Conservation (phyloP, 2,888 invertebrate genomes). For the Harmothoe impar region DNA sequence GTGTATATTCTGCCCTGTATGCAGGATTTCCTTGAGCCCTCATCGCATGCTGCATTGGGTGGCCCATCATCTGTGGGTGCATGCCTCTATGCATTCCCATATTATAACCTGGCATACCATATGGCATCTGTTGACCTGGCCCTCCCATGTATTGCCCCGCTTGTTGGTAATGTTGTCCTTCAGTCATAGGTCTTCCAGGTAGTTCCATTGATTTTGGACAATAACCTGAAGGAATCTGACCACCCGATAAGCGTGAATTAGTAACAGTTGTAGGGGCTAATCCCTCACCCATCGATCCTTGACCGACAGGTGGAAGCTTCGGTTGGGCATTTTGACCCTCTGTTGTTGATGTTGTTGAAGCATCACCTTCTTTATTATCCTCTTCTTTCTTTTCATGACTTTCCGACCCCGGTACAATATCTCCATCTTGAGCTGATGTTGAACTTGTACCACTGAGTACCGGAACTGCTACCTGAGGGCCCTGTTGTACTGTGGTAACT, state of each 20-base stretch:
- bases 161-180: not conserved
- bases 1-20: not conserved
- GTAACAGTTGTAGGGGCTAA: slow-evolving; percentile 20
- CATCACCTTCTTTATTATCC: not conserved
- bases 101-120: not conserved
- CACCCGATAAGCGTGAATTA: not conserved
- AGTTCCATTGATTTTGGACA: not conserved
- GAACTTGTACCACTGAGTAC: not conserved
- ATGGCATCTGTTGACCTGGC: not conserved
- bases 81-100: slow-evolving; percentile 23
- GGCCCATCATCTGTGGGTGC: slow-evolving; percentile 8
- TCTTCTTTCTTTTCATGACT: not conserved
- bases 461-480: slow-evolving; percentile 11
- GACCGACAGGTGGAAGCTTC: not conserved
- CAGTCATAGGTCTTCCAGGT: no score
- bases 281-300: slow-evolving; percentile 22
- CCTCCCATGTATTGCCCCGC: slow-evolving; percentile 20
- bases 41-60: not conserved
- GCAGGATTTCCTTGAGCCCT: not conserved
- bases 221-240: slow-evolving; percentile 37
- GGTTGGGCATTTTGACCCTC: not conserved
- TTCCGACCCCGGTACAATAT: not conserved
- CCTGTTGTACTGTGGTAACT: slow-evolving; percentile 12
- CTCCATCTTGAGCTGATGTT: not conserved
- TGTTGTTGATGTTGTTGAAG: not conserved